phyloP scores from a whole-genome alignment of 2,888 invertebrate genomes.

The Cheilosia pagana region DNA sequence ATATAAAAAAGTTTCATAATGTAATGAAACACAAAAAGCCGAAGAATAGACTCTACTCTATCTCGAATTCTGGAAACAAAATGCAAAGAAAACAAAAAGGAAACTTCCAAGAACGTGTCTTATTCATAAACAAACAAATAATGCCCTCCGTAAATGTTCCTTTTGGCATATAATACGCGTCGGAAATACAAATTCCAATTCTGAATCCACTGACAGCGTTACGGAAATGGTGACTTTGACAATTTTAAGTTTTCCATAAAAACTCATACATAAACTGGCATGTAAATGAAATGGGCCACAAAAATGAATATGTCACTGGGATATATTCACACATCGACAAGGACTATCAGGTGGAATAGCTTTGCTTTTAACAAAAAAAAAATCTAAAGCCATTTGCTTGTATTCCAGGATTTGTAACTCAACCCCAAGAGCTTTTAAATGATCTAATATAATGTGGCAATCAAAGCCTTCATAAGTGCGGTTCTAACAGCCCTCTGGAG shows the following conservation, averaged over 20 bases:
- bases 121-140: neutral
- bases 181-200: too few species aligned
- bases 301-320: neutral
- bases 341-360: neutral
- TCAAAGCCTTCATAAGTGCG: slow-evolving; percentile 12
- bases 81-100: neutral
- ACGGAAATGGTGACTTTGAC: too few species aligned
- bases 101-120: slow-evolving; percentile 1
- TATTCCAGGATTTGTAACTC: neutral
- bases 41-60: neutral
- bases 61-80: neutral
- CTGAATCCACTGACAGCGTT: too few species aligned
- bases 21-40: neutral
- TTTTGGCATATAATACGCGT: too few species aligned
- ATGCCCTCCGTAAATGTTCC: neutral
- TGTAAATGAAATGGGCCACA: neutral
- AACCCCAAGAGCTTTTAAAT: slow-evolving; percentile 5
- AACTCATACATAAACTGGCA: too few species aligned
- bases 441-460: slow-evolving; percentile 17
- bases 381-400: neutral
- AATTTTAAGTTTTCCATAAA: too few species aligned
- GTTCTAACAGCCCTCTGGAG: slow-evolving; percentile 13
- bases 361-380: neutral
- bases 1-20: neutral
- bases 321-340: neutral